phyloP scores from a whole-genome alignment of 2,797 vertebrate genomes.

The Mus caroli region DNA sequence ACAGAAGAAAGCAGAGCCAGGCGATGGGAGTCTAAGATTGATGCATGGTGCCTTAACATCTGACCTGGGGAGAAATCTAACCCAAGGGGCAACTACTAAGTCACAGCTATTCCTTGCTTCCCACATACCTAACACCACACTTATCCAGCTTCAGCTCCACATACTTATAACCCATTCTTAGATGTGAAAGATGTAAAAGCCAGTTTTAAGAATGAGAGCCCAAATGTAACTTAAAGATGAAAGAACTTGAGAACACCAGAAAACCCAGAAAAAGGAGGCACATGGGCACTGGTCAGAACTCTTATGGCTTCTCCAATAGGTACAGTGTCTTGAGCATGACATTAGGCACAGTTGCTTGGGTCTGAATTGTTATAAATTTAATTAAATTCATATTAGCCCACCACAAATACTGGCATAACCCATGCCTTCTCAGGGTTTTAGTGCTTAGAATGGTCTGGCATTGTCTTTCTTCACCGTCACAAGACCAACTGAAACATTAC shows the following conservation, averaged over 20 bases:
- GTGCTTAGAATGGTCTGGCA: not conserved
- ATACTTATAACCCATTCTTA: not conserved
- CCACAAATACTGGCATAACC: not conserved
- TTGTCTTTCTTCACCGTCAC: not conserved
- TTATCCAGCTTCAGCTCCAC: not conserved
- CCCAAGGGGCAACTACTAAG: not conserved
- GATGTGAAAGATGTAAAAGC: not conserved
- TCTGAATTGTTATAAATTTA: not conserved
- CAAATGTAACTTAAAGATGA: not conserved
- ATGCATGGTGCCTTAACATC: not conserved
- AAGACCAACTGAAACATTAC: not conserved
- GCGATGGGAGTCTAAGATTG: too few relatives aligned
- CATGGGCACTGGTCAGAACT: not conserved
- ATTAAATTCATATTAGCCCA: not conserved
- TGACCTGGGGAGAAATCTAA: not conserved
- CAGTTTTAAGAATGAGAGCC: slow-evolving; percentile 7
- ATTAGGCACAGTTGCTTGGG: not conserved
- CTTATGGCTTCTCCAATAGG: not conserved
- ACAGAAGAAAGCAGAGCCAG: not conserved
- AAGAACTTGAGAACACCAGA: not conserved
- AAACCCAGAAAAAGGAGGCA: not conserved
- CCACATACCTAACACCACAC: not conserved
- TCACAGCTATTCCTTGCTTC: not conserved
- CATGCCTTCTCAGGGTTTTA: not conserved
- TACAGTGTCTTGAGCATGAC: not conserved